Percentiles rank a stretch among this genome's conserved stretches.
These are phyloP conservation scores for Eristalis arbustorum DNA, from an alignment of 2,888 invertebrate genomes.

Conservation along the genomic window DNA sequence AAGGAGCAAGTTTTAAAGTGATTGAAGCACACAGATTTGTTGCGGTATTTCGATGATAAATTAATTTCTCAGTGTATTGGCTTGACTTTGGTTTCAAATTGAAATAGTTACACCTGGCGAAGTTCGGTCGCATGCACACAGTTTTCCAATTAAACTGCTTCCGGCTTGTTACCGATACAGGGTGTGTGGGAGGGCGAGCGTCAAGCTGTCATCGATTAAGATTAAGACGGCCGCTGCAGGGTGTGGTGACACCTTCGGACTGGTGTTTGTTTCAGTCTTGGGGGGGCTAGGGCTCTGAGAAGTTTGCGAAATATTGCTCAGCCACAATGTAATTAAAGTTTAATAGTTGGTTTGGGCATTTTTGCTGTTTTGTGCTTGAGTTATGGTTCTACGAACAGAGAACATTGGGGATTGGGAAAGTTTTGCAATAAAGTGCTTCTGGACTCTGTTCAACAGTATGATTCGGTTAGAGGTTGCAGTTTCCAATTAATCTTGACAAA, in stretches of 20 bases:
- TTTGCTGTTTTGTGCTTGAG: background rate
- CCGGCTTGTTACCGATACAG: background rate
- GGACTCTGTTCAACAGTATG: background rate
- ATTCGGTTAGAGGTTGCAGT: background rate
- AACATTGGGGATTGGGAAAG: background rate
- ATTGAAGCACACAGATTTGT: constrained; percentile 3
- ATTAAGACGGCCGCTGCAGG: background rate
- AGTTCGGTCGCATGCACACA: background rate
- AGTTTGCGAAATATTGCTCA: background rate
- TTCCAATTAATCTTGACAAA: background rate
- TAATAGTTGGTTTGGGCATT: background rate
- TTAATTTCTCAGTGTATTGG: background rate
- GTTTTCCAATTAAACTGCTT: background rate
- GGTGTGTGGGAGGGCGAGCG: background rate
- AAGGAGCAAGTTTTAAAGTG: constrained; percentile 16
- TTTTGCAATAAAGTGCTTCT: background rate
- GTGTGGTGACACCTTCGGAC: background rate
- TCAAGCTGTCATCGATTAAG: background rate
- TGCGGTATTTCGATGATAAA: background rate
- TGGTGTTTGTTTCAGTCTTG: background rate
- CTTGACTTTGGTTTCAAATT: background rate
- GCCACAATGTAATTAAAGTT: background rate
- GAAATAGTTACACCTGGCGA: background rate
- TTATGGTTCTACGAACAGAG: background rate
- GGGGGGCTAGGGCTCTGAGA: background rate